Evolutionary conservation across 2,113 vertebrate genomes (phyloP), one percentile per base, ranked within the genome.

Genomic region (Pipa parva): DNA sequence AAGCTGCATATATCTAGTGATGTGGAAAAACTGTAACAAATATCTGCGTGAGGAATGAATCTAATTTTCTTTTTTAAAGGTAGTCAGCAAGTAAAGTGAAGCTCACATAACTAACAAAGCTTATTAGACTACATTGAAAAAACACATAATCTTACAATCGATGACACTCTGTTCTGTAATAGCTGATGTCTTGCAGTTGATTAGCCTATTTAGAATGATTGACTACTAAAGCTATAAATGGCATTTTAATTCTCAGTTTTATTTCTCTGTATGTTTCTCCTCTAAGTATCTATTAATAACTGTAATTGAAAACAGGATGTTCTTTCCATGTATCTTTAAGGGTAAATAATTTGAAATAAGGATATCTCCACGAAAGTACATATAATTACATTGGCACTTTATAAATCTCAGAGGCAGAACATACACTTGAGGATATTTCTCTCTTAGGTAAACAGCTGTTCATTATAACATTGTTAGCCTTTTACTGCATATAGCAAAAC

Each of bases 11-110:
- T 70, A 70, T 70, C 66, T 70, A 70, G 61, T 70, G 66, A 70
- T 70, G 66, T 70, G 66, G 66, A 70, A 70, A 70, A 70, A 70
- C 58, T 61, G 57, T 22, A 70, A 51, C 66, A 70, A 70, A 70
- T 70, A 70, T 70, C 66, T 61, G 49, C 17, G 48, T 70, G 66
- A 70, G 48, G 48, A 59, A 70, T 70, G 66, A 61, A 68, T 54
- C 58, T 54, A 70, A 70, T 70, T 70, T 70, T 70, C 66, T 42
- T 24, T 70, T 70, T 70, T 61, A 61, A 60, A 70, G 58, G 66
- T 70, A 70, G 66, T 70, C 66, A 70, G 66, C 66, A 70, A 70
- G 66, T 55, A 70, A 60, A 51, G 58, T 42, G 66, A 70, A 61
- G 49, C 37, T n/a, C 33, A 60, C 57, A 70, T 70, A 61, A 61